Evolutionary conservation across 2,888 invertebrate genomes (phyloP).

Genomic region (Plagodis dolabraria): DNA sequence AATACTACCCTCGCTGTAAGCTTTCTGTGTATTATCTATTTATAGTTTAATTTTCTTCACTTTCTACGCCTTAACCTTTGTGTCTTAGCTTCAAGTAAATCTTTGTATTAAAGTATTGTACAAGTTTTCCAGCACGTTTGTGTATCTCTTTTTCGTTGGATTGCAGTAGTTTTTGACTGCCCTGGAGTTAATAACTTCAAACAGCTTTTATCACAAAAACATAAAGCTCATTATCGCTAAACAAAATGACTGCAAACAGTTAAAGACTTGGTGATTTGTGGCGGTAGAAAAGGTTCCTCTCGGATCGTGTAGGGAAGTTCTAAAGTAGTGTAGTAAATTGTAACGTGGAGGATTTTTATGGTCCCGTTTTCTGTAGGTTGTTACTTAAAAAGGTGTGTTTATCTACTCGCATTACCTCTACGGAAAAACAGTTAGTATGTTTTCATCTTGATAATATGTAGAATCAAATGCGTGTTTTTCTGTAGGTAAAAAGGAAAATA

Average conservation of each 20-base stretch:
- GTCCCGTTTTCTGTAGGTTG: conserved; percentile 28
- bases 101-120: too few relatives aligned
- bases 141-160: conserved; percentile 19
- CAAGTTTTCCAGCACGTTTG: conserved; percentile 5
- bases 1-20: too few relatives aligned
- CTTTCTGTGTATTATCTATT: too few relatives aligned
- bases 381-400: not conserved
- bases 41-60: too few relatives aligned
- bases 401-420: not conserved
- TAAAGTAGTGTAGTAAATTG: conserved; percentile 36
- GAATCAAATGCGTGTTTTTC: too few relatives aligned
- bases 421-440: not conserved
- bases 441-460: too few relatives aligned
- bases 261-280: conserved; percentile 27
- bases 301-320: conserved; percentile 31
- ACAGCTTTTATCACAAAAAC: conserved; percentile 11
- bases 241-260: conserved; percentile 15
- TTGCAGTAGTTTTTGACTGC: conserved; percentile 22
- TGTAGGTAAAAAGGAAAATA: too few relatives aligned
- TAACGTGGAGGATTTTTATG: conserved; percentile 34
- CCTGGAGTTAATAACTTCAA: conserved; percentile 6
- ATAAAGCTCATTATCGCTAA: conserved; percentile 25
- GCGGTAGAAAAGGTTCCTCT: conserved; percentile 35
- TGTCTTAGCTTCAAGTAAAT: too few relatives aligned
- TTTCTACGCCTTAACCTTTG: too few relatives aligned